Evolutionary conservation across 2,113 vertebrate genomes (phyloP).

Genomic region (Eulemur rufifrons): DNA sequence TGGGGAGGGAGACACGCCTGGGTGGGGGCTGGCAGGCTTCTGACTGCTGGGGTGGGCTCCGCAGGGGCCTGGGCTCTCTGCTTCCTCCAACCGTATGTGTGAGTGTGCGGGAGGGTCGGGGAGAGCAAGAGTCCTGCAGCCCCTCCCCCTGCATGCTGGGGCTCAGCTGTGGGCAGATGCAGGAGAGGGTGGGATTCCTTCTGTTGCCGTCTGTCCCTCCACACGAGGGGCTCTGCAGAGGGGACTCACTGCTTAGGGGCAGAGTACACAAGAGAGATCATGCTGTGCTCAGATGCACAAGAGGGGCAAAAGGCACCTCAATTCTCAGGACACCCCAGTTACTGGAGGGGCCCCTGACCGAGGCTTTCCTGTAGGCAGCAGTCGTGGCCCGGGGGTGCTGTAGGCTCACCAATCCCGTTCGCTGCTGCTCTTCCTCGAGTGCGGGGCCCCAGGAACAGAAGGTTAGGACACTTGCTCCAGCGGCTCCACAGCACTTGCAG

Average conservation of each 20-base stretch:
- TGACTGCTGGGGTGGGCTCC: too few relatives aligned
- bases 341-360: too few relatives aligned
- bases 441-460: not conserved
- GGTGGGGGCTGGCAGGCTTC: too few relatives aligned
- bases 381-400: too few relatives aligned
- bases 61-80: too few relatives aligned
- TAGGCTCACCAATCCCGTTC: not conserved
- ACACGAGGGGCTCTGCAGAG: not conserved
- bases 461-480: not conserved
- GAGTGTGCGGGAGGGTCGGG: not conserved
- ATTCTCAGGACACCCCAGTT: not conserved
- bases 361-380: not conserved
- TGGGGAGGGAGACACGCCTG: not conserved
- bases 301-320: not conserved
- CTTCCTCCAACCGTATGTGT: not conserved
- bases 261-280: not conserved
- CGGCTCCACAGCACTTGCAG: rapidly evolving
- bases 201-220: not conserved
- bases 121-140: not conserved
- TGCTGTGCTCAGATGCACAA: not conserved
- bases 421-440: not conserved
- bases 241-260: too few relatives aligned
- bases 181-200: not conserved
- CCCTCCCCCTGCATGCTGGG: not conserved
- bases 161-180: not conserved